A percentile compares a stretch with the other conserved stretches of the same genome.
phyloP scores from a whole-genome alignment of 2,888 invertebrate genomes.

The Galeruca laticollis region DNA sequence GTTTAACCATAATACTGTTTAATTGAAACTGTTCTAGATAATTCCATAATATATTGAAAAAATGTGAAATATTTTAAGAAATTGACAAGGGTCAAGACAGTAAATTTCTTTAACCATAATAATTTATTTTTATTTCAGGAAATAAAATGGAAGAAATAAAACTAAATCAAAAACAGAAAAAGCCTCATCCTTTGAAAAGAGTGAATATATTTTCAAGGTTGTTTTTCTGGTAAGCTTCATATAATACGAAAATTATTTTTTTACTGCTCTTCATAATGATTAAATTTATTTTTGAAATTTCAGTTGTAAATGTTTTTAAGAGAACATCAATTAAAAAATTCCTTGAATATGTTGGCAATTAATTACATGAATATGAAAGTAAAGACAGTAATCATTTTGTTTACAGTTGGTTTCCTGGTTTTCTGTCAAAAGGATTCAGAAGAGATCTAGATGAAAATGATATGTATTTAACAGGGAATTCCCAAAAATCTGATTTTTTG shows the following conservation, averaged over 20 bases:
- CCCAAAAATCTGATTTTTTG: conserved; percentile 50
- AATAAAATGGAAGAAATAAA: conserved; percentile 19
- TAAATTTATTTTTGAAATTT: too few relatives aligned
- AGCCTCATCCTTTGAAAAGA: conserved; percentile 36
- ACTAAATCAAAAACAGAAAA: conserved; percentile 16
- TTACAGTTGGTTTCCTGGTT: conserved; percentile 68
- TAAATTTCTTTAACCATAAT: background rate
- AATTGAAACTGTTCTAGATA: too few relatives aligned
- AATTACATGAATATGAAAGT: too few relatives aligned
- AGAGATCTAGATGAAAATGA: conserved; percentile 68
- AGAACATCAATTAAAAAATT: background rate
- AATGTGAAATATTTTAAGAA: too few relatives aligned
- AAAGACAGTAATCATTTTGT: background rate
- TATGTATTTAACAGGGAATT: conserved; percentile 58
- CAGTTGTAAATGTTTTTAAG: background rate
- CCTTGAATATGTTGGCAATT: too few relatives aligned
- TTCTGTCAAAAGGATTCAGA: conserved; percentile 67
- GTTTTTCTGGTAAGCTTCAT: conserved; percentile 46
- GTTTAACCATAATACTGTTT: too few relatives aligned
- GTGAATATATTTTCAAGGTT: conserved; percentile 39
- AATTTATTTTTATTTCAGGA: background rate
- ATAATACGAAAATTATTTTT: too few relatives aligned
- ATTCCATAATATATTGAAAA: too few relatives aligned
- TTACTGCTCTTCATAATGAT: too few relatives aligned
- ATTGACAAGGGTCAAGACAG: too few relatives aligned